Evolutionary conservation across 2,888 invertebrate genomes (phyloP).

Genomic region (Cantharis nigra): DNA sequence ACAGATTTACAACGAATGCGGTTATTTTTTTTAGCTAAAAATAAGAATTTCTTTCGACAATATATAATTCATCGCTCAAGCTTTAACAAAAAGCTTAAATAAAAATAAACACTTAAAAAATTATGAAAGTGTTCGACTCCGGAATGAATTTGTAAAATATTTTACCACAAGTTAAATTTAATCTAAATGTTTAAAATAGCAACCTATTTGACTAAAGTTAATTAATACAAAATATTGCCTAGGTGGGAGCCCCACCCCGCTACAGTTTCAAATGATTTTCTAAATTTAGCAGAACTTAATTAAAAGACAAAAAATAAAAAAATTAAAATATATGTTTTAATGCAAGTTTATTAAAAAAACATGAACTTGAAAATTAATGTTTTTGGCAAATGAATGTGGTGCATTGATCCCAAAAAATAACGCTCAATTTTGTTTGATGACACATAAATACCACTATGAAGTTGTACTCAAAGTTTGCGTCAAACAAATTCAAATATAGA

Average conservation of each 20-base stretch:
- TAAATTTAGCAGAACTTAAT: neutral
- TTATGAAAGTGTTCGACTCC: neutral
- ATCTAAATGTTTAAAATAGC: neutral
- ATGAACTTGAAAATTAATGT: neutral
- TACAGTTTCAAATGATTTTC: neutral
- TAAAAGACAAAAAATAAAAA: neutral
- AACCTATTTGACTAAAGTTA: neutral
- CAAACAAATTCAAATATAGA: neutral
- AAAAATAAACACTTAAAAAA: neutral
- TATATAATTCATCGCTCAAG: neutral
- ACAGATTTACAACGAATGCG: no score
- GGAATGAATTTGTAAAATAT: neutral
- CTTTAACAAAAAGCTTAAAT: neutral
- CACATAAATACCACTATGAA: neutral
- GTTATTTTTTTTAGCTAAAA: neutral
- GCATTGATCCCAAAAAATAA: neutral
- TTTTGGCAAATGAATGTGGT: neutral
- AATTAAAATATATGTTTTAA: neutral
- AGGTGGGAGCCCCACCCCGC: neutral
- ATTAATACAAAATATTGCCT: neutral
- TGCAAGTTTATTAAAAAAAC: neutral
- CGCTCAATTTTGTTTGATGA: neutral
- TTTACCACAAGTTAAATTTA: neutral
- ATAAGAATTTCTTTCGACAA: neutral
- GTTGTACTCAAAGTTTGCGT: neutral